These are phyloP conservation scores for Nyctereutes procyonoides DNA, from an alignment of 2,113 vertebrate genomes.

Conservation along the genomic window DNA sequence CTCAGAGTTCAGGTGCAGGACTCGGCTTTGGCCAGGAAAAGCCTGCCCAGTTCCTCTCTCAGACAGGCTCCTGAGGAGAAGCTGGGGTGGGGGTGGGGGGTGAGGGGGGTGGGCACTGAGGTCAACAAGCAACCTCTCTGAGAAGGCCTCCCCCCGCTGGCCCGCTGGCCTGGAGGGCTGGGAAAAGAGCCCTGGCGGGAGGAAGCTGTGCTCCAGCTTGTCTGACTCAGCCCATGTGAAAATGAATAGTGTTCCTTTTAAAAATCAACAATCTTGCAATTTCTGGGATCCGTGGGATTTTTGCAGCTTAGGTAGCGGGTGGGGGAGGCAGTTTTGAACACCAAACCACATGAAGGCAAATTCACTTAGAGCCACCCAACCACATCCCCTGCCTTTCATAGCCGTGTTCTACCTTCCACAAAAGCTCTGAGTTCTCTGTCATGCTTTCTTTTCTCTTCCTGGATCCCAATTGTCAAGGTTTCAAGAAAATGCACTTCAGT, in stretches of 20 bases:
- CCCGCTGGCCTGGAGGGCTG: not conserved
- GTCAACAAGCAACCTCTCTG: not conserved
- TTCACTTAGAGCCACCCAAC: constrained; percentile 42
- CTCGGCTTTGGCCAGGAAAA: not conserved
- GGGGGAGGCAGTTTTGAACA: constrained; percentile 44
- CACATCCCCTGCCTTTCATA: constrained; percentile 69
- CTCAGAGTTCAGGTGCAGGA: not conserved
- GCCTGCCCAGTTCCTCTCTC: not conserved
- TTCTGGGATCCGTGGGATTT: constrained; percentile 56
- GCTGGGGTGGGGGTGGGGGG: too few species aligned
- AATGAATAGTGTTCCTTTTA: constrained; percentile 53
- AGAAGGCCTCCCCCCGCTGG: not conserved
- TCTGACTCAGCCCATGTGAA: not conserved
- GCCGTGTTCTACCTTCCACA: constrained; percentile 79
- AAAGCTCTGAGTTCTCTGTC: constrained; percentile 86
- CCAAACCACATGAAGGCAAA: constrained; percentile 49
- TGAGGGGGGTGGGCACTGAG: not conserved
- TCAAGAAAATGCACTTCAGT: constrained; percentile 89
- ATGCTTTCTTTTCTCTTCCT: constrained; percentile 88
- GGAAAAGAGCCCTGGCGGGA: not conserved
- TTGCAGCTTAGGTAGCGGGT: not conserved
- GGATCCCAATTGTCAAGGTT: constrained; percentile 88
- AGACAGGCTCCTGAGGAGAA: not conserved
- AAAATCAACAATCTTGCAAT: constrained; percentile 32
- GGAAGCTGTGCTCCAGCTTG: not conserved